Evolutionary conservation across 2,113 vertebrate species (phyloP), one percentile per base, ranked within the genome.

Genomic region (Actinemys pallida): DNA sequence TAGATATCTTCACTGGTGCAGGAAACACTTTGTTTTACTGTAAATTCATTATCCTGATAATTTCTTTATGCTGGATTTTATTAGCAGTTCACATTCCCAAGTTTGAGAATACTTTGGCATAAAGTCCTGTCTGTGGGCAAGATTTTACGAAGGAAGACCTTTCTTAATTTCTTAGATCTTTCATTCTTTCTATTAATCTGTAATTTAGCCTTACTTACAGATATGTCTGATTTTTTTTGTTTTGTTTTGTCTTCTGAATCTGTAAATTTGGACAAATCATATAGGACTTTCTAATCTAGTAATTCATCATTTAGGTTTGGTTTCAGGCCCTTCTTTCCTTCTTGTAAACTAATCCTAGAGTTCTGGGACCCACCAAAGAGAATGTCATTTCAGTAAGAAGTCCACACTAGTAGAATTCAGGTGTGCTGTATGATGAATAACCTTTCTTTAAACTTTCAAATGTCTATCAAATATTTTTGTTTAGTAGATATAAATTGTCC

Each of bases 371-470:
- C 96, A 97, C 97, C 95, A 94, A 85, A 96, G 96, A 85, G 54
- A 96, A 95, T 79, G 86, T 90, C 87, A 92, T 95, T 96, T 97
- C 88, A 96, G 81, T 75, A 95, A 85, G 90, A 94, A 95, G 95
- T 94, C 90, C 85, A 39, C 35, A 62, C 83, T 87, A 57, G 92
- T 92, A 94, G 88, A 96, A 95, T 91, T 95, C 83, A 87, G 81
- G 20, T 92, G 96, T 96, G 93, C 94, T 93, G 89, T 96, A 93
- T 93, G 83, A 75, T 95, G 94, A 88, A 96, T 96, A 95, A 93
- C 86, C 75, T 24, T 94, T 85, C 29, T 93, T 94, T 96, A 95
- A 96, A 87, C 83, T 93, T 96, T 90, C 93, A 97, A 96, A 94
- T 93, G 93, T 76, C 90, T 93, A 87, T 94, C 94, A 94, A 39